Conservation (phyloP, 2,888 invertebrate species). For the Noctua fimbriata region DNA sequence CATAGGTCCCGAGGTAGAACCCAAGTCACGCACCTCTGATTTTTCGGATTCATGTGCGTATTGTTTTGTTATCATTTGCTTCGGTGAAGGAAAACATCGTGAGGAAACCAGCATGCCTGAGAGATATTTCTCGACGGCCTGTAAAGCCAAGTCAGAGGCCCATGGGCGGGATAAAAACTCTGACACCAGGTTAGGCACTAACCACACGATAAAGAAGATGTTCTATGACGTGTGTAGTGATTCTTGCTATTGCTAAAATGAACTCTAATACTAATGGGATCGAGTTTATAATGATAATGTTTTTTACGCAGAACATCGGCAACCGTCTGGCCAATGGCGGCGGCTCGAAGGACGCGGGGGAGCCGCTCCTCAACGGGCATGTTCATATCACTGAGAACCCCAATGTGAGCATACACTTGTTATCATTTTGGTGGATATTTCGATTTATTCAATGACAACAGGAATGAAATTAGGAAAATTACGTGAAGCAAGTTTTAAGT, state of each 20-base stretch:
- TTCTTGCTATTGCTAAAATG: not conserved
- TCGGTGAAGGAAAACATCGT: no score
- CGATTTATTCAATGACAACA: not conserved
- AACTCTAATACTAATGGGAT: not conserved
- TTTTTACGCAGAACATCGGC: slow-evolving; percentile 75
- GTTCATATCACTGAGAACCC: slow-evolving; percentile 93
- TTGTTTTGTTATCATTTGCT: no score
- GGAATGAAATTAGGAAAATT: not conserved
- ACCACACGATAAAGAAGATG: no score
- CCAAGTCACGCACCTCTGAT: no score
- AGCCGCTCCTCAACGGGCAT: slow-evolving; percentile 90
- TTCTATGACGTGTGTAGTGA: no score
- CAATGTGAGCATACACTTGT: slow-evolving; percentile 85
- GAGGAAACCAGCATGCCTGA: no score
- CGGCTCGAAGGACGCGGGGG: slow-evolving; percentile 81
- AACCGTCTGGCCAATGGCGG: slow-evolving; percentile 84
- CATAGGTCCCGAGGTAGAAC: no score
- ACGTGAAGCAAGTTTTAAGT: not conserved
- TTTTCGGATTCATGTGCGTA: no score
- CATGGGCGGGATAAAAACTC: no score
- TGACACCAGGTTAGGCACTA: no score
- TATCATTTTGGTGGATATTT: not conserved
- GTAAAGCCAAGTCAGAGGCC: no score
- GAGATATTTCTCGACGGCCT: no score
- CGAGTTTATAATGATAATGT: slow-evolving; percentile 28